phyloP scores from a whole-genome alignment of 2,113 vertebrate species.

The Steatornis caripensis region DNA sequence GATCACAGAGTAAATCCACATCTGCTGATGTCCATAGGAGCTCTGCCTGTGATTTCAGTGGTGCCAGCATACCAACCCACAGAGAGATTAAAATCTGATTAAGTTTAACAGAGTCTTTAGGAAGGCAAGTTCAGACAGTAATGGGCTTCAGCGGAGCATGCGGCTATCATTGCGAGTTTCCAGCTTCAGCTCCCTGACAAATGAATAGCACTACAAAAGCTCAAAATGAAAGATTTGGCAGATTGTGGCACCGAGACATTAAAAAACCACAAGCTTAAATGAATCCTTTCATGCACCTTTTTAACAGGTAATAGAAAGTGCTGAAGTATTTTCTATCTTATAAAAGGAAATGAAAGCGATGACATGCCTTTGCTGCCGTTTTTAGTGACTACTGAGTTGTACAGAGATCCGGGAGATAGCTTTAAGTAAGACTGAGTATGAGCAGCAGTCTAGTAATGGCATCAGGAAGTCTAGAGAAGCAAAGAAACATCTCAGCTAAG shows the following conservation, averaged over 20 bases:
- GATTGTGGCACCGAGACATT: not conserved
- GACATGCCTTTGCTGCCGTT: not conserved
- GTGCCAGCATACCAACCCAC: not conserved
- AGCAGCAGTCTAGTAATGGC: not conserved
- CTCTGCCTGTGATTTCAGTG: not conserved
- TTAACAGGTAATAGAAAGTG: not conserved
- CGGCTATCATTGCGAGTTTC: not conserved
- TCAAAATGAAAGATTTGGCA: not conserved
- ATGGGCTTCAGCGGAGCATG: not conserved
- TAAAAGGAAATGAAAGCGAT: not conserved
- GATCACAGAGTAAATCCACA: not conserved
- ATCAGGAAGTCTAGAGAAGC: not conserved
- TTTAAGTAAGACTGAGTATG: not conserved
- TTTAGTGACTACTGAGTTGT: not conserved
- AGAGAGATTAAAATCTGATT: not conserved
- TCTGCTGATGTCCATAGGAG: not conserved
- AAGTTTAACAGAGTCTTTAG: not conserved
- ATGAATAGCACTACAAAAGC: not conserved
- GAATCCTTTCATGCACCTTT: not conserved
- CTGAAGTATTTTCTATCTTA: not conserved
- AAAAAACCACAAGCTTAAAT: not conserved
- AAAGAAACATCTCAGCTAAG: not conserved
- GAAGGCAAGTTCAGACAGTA: not conserved
- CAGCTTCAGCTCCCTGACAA: not conserved
- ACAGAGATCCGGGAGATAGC: not conserved